Evolutionary conservation across 2,797 vertebrate genomes (phyloP), one percentile per base, ranked within the genome.

Genomic region (Echeneis naucrates): DNA sequence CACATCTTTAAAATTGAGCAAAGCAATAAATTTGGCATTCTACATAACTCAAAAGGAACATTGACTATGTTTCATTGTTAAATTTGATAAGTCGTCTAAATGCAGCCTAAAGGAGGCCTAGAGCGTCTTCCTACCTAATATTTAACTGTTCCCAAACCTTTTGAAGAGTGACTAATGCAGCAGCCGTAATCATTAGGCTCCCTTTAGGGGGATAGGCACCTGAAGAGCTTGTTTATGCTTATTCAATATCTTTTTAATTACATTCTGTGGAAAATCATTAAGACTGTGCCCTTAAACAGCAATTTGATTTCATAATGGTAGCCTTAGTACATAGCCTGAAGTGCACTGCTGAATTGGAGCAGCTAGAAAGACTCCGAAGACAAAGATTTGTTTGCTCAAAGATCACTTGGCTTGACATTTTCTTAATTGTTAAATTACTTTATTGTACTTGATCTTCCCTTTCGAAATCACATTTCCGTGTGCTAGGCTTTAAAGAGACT

Each of bases 161-260:
- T 16, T 40, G 7, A 17, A 57, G 56, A 54, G 47, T 0, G 24
- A 57, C 74, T 70, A 52, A 53, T 80, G 9, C 56, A 67, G 12
- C 66, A 23, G 24, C 64, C 60, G 71, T 82, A 26, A 82, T 88
- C 79, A 84, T 80, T 72, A 42, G 19, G 26, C 40, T 61, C 72
- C 64, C 68, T 71, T 1, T 42, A 62, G 70, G 38, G 48, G 56
- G 38, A 26, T 9, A 1, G 30, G 59, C 68, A 56, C 78, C 71
- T 77, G 66, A 66, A 63, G 64, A 71, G 33, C 11, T 75, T 45
- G 17, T 73, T 78, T 80, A 72, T 88, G 77, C 85, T 72, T 67
- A 82, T 82, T 89, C 75, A 86, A 84, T 87, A 78, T 68, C 37
- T 77, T 82, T 85, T 81, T 82, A 84, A 87, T 87, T 81, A 83